Percentiles rank a stretch among this genome's conserved stretches.
Conservation (phyloP, 2,113 vertebrate genomes). For the Odontophorus gujanensis region DNA sequence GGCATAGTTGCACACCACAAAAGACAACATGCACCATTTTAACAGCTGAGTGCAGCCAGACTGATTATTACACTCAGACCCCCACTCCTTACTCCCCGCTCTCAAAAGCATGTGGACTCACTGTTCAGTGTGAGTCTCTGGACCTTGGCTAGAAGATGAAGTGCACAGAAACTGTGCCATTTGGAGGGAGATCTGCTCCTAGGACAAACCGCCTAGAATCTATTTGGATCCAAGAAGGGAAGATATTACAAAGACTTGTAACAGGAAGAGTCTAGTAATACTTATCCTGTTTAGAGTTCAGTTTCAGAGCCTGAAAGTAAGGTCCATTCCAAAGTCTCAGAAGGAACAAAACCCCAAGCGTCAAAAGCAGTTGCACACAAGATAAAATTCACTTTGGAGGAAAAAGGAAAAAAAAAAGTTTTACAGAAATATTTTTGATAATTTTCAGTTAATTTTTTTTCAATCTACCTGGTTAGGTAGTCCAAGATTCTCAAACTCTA, state of each 20-base stretch:
- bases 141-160: slow-evolving; percentile 45
- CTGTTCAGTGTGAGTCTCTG: slow-evolving; percentile 12
- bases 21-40: slow-evolving; percentile 17
- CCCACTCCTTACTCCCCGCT: not conserved
- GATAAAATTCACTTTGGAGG: not conserved
- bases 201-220: slow-evolving; percentile 55
- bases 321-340: slow-evolving; percentile 45
- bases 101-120: slow-evolving; percentile 32
- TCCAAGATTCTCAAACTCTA: slow-evolving; percentile 40
- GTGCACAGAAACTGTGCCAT: slow-evolving; percentile 35
- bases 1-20: slow-evolving; percentile 63
- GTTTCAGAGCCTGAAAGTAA: slow-evolving; percentile 36
- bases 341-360: slow-evolving; percentile 44
- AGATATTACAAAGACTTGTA: slow-evolving; percentile 44
- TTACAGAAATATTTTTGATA: slow-evolving; percentile 34
- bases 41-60: slow-evolving; percentile 13
- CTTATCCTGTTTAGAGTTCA: slow-evolving; percentile 67
- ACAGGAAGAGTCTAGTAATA: slow-evolving; percentile 57
- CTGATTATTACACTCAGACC: not conserved
- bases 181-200: slow-evolving; percentile 35
- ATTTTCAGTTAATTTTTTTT: slow-evolving; percentile 11
- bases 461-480: slow-evolving; percentile 29
- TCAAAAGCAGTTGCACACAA: slow-evolving; percentile 30
- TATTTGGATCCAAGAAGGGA: slow-evolving; percentile 35
- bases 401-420: not conserved